These are phyloP conservation scores for Sycophila texana DNA, from an alignment of 2,888 invertebrate species.

Conservation along the genomic window DNA sequence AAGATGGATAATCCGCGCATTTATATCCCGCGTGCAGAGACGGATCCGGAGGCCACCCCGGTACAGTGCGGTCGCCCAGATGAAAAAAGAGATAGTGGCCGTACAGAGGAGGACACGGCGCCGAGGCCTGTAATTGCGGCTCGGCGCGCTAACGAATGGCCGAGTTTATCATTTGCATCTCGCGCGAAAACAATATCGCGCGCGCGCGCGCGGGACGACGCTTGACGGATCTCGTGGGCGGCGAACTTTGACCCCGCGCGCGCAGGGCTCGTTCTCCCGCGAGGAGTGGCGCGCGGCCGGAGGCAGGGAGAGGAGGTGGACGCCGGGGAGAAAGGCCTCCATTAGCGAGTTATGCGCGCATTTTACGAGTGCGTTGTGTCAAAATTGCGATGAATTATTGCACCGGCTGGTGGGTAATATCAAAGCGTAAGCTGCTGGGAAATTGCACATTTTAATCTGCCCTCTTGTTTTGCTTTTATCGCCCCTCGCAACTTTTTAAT, in stretches of 20 bases:
- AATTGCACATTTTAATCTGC: constrained; percentile 34
- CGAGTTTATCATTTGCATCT: constrained; percentile 43
- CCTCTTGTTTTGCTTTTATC: not conserved
- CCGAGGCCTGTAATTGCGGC: constrained; percentile 24
- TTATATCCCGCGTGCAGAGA: not conserved
- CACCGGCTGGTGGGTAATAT: not conserved
- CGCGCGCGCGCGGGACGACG: not conserved
- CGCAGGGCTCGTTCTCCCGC: not conserved
- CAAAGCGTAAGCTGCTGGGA: constrained; percentile 26
- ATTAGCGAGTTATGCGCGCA: not conserved
- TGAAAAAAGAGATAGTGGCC: not conserved
- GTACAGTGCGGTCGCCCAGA: not conserved
- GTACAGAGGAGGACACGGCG: not conserved
- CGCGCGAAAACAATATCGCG: constrained; percentile 37
- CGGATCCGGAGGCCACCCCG: not conserved
- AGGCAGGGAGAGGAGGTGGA: not conserved
- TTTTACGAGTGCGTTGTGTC: not conserved
- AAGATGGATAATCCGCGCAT: constrained; percentile 9
- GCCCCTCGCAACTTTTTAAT: too few species aligned
- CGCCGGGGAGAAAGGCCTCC: not conserved
- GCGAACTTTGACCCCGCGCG: constrained; percentile 37
- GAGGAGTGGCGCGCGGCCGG: not conserved
- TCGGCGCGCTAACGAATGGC: constrained; percentile 32
- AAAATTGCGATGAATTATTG: constrained; percentile 5
- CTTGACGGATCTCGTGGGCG: constrained; percentile 38